A percentile compares a stretch with the other conserved stretches of the same genome.
These are phyloP conservation scores for Laterallus jamaicensis DNA, from an alignment of 2,113 vertebrate genomes.

Conservation along the genomic window DNA sequence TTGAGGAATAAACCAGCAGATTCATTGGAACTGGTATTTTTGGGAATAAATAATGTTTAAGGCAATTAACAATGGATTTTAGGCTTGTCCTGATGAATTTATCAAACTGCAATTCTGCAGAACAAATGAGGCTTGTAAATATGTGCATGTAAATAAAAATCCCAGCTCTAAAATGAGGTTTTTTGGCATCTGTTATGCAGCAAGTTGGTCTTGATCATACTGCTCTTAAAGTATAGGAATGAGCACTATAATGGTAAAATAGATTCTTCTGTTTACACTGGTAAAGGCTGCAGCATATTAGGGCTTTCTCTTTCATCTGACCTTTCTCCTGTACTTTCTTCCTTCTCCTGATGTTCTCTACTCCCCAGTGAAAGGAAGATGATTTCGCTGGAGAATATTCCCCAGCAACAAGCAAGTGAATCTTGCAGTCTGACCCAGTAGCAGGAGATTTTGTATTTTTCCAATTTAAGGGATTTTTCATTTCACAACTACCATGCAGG, in stretches of 20 bases:
- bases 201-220: not conserved
- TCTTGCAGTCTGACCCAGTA: not conserved
- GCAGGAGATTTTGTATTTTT: not conserved
- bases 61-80: not conserved
- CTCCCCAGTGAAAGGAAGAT: not conserved
- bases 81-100: not conserved
- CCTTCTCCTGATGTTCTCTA: not conserved
- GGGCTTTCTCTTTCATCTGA: not conserved
- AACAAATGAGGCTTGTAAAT: not conserved
- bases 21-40: not conserved
- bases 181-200: not conserved
- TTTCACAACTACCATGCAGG: not conserved
- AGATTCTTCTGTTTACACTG: not conserved
- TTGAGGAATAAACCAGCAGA: not conserved
- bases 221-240: not conserved
- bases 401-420: not conserved
- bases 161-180: not conserved
- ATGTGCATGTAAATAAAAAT: not conserved
- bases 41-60: not conserved
- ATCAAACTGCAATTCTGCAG: not conserved
- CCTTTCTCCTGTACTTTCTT: not conserved
- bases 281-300: not conserved
- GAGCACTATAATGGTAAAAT: not conserved
- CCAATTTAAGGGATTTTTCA: not conserved
- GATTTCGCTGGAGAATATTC: not conserved